These are phyloP conservation scores for Sebastes goodei DNA, from an alignment of 2,797 vertebrate genomes.

Conservation along the genomic window DNA sequence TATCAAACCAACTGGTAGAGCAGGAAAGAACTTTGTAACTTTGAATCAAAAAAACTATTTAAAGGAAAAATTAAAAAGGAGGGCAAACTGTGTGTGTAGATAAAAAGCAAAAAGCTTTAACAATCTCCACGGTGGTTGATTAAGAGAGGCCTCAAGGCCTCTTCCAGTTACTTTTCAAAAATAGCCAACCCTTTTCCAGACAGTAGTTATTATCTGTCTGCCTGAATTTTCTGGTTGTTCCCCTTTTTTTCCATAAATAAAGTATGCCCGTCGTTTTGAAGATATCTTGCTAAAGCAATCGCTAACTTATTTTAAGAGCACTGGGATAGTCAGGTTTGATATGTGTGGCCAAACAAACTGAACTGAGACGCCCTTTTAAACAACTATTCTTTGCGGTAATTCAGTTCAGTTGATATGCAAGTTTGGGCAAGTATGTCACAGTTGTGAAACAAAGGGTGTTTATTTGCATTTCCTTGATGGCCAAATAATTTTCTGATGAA, in stretches of 20 bases:
- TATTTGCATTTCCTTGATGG: not conserved
- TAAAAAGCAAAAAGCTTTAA: not conserved
- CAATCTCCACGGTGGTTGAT: not conserved
- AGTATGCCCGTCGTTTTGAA: not conserved
- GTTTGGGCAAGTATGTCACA: not conserved
- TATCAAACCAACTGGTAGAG: not conserved
- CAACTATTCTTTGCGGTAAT: fast-evolving
- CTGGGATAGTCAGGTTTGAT: not conserved
- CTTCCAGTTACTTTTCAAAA: not conserved
- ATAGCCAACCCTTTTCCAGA: not conserved
- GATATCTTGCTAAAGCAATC: not conserved
- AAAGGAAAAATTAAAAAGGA: not conserved
- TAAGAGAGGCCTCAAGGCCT: not conserved
- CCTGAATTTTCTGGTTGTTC: not conserved
- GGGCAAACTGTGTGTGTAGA: not conserved
- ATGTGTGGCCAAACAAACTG: not conserved
- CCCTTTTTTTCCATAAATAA: not conserved
- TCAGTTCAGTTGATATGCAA: not conserved
- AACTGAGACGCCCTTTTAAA: not conserved
- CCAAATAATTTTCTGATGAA: not conserved
- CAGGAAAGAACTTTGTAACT: not conserved
- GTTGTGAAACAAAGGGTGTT: not conserved
- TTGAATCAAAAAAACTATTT: not conserved
- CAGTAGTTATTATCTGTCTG: not conserved
- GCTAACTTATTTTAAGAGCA: not conserved